phyloP scores from a whole-genome alignment of 2,113 vertebrate species.

The Bubo scandiacus region DNA sequence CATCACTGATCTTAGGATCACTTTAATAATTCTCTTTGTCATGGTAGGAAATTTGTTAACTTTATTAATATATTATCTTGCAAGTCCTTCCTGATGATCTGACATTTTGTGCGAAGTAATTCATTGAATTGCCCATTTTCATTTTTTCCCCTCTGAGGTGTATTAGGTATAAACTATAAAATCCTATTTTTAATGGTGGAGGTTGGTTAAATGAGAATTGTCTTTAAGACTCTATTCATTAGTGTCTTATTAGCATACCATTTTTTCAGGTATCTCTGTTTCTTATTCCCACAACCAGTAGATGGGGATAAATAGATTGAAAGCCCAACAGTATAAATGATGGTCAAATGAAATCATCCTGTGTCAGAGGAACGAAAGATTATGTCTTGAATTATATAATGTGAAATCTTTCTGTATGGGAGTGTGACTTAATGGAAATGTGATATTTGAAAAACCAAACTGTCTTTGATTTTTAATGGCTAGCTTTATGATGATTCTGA shows the following conservation, averaged over 20 bases:
- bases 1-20: neutral
- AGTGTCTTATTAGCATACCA: neutral
- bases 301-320: constrained; percentile 47
- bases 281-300: neutral
- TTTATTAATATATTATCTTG: constrained; percentile 38
- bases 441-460: constrained; percentile 29
- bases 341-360: constrained; percentile 33
- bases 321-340: constrained; percentile 51
- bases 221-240: neutral
- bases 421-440: constrained; percentile 45
- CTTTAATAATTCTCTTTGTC: constrained; percentile 44
- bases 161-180: neutral
- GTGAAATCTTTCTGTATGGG: constrained; percentile 33
- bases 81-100: neutral
- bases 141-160: neutral
- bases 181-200: neutral
- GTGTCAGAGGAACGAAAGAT: constrained; percentile 51
- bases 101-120: constrained; percentile 5
- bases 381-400: constrained; percentile 51
- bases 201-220: neutral
- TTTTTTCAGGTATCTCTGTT: neutral
- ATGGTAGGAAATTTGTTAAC: neutral
- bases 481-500: neutral
- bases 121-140: neutral
- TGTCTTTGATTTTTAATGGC: constrained; percentile 42